These are phyloP conservation scores for Gadopsis marmoratus DNA, from an alignment of 2,797 vertebrate genomes.

Conservation along the genomic window DNA sequence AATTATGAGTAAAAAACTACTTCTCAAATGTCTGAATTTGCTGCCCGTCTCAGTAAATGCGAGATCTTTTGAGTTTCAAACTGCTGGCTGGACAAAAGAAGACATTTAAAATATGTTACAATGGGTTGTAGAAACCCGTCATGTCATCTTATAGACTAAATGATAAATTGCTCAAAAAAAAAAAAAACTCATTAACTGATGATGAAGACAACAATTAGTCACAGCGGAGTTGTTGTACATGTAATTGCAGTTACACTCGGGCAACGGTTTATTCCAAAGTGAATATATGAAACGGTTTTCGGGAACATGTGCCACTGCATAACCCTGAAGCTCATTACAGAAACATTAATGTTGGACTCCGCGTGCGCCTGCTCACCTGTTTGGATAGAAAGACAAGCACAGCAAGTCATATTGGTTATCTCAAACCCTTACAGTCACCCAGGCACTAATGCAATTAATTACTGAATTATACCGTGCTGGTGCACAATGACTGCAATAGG, in stretches of 20 bases:
- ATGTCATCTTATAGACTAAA: background rate
- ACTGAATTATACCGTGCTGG: constrained; percentile 72
- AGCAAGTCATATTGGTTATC: constrained; percentile 65
- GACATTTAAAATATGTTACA: background rate
- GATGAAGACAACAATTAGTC: background rate
- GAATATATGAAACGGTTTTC: background rate
- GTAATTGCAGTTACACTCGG: too few relatives aligned
- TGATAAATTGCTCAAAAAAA: background rate
- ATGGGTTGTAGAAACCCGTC: background rate
- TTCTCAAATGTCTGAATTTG: background rate
- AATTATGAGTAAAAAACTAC: background rate
- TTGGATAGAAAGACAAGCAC: constrained; percentile 14
- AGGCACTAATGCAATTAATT: constrained; percentile 77
- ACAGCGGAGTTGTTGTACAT: background rate
- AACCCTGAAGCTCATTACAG: constrained; percentile 23
- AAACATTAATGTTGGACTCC: constrained; percentile 34
- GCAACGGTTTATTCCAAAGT: background rate
- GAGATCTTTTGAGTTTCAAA: background rate
- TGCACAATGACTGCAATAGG: constrained; percentile 64
- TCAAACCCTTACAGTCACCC: constrained; percentile 66
- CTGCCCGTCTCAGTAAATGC: background rate
- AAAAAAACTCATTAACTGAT: background rate
- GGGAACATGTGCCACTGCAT: background rate
- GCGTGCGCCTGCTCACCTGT: constrained; percentile 13
- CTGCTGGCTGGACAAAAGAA: background rate